These are phyloP conservation scores for Drosophila mulleri DNA, from an alignment of 2,888 invertebrate genomes.

Conservation along the genomic window DNA sequence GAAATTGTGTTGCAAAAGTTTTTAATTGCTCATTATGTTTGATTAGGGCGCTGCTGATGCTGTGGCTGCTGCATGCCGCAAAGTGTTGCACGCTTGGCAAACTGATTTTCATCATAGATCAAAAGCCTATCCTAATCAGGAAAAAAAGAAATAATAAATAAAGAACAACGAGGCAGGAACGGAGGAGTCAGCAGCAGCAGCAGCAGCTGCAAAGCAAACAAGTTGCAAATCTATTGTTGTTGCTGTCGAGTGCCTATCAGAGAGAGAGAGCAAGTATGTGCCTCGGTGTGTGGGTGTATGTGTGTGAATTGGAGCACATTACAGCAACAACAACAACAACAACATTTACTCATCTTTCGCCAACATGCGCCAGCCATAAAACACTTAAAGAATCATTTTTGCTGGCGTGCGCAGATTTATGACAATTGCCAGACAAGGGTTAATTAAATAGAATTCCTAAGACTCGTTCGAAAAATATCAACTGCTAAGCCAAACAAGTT, in stretches of 20 bases:
- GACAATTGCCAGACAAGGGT: conserved; percentile 58
- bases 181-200: not conserved
- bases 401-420: conserved; percentile 51
- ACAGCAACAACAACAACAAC: conserved; percentile 23
- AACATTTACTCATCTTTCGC: conserved; percentile 30
- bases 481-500: conserved; percentile 32
- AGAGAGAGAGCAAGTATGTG: not conserved
- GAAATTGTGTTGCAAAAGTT: conserved; percentile 58
- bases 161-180: not conserved
- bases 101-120: conserved; percentile 65
- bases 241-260: conserved; percentile 14
- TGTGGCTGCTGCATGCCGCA: conserved; percentile 51
- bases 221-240: conserved; percentile 63
- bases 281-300: conserved; percentile 12
- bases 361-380: conserved; percentile 71
- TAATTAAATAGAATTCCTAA: conserved; percentile 70
- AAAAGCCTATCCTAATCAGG: conserved; percentile 69
- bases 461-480: conserved; percentile 20
- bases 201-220: conserved; percentile 52
- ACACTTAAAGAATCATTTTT: conserved; percentile 76
- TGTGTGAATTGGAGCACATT: conserved; percentile 67
- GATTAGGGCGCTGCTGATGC: conserved; percentile 60
- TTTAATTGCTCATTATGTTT: conserved; percentile 73
- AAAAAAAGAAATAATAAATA: conserved; percentile 15
- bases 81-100: conserved; percentile 60